Percentiles rank a stretch among this genome's conserved stretches.
phyloP scores from a whole-genome alignment of 1,140 invertebrate species.

The Aradophagus sp. region DNA sequence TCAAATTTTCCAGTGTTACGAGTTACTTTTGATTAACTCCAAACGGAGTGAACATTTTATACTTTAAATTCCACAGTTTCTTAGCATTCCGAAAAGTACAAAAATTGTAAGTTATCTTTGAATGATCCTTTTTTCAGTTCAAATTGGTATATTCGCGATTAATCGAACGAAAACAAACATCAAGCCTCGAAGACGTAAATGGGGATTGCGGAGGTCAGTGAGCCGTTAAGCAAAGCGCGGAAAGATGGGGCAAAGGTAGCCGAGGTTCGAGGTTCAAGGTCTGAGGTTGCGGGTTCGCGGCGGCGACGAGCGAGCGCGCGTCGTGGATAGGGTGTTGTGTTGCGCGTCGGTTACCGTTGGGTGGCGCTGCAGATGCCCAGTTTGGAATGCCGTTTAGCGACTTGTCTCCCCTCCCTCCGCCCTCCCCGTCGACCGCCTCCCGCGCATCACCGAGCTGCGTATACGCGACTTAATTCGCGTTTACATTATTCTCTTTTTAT shows the following conservation, averaged over 20 bases:
- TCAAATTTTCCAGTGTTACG: no score
- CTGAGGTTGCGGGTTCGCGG: no score
- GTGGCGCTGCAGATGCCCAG: conserved; percentile 68
- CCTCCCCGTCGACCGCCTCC: conserved; percentile 59
- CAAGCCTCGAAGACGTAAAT: conserved; percentile 19
- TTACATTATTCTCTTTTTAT: conserved; percentile 25
- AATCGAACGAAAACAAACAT: conserved; percentile 28
- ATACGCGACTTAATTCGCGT: conserved; percentile 43
- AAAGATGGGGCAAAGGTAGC: conserved; percentile 47
- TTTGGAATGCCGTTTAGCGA: conserved; percentile 73
- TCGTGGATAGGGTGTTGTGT: conserved; percentile 24
- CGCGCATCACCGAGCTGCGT: conserved; percentile 26
- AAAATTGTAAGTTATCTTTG: no score
- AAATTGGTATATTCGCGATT: no score
- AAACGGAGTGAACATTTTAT: no score
- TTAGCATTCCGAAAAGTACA: no score
- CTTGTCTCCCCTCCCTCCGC: no score
- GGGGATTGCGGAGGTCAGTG: conserved; percentile 52
- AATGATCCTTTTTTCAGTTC: no score
- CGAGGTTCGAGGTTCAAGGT: no score
- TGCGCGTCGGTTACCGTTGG: conserved; percentile 71
- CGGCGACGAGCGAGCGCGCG: conserved; percentile 27
- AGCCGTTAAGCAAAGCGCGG: conserved; percentile 47
- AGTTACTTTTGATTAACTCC: no score
- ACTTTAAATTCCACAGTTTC: no score